Conservation (phyloP, 2,888 invertebrate species). For the Gasteruption jaculator region DNA sequence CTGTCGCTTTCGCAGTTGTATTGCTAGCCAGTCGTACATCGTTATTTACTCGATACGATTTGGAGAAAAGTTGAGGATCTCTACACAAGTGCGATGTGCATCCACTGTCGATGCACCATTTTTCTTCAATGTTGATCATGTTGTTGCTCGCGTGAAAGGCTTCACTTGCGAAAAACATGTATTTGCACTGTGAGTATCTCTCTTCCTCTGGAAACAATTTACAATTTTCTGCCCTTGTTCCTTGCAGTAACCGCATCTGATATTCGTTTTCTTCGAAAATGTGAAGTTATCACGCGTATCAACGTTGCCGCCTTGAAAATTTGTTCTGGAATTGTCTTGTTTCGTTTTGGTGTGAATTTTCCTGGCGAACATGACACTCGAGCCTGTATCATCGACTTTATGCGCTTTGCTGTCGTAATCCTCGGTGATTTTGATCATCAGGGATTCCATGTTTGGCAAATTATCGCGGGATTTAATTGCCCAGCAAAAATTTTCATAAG, state of each 20-base stretch:
- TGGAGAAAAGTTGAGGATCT: not conserved
- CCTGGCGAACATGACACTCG: constrained; percentile 5
- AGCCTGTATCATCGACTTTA: constrained; percentile 1
- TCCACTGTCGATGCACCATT: constrained; percentile 9
- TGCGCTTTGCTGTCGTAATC: constrained; percentile 5
- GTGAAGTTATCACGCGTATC: no score
- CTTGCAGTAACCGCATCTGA: constrained; percentile 1
- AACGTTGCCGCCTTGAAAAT: not conserved
- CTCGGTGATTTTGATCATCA: no score
- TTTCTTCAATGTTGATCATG: not conserved
- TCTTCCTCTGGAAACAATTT: not conserved
- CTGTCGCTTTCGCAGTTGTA: constrained; percentile 2
- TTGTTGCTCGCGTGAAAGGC: no score
- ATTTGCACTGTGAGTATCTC: not conserved
- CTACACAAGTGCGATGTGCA: constrained; percentile 1
- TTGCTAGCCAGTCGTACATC: constrained; percentile 5
- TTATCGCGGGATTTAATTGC: constrained; percentile 18
- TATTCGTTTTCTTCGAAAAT: constrained; percentile 1
- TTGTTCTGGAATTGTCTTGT: not conserved
- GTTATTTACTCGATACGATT: not conserved
- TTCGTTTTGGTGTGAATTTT: not conserved
- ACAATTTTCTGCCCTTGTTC: not conserved
- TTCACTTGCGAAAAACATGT: not conserved
- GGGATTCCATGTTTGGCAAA: constrained; percentile 9
- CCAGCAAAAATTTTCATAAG: constrained; percentile 14